phyloP scores from a whole-genome alignment of 2,797 vertebrate genomes.

The Coregonus ussuriensis region DNA sequence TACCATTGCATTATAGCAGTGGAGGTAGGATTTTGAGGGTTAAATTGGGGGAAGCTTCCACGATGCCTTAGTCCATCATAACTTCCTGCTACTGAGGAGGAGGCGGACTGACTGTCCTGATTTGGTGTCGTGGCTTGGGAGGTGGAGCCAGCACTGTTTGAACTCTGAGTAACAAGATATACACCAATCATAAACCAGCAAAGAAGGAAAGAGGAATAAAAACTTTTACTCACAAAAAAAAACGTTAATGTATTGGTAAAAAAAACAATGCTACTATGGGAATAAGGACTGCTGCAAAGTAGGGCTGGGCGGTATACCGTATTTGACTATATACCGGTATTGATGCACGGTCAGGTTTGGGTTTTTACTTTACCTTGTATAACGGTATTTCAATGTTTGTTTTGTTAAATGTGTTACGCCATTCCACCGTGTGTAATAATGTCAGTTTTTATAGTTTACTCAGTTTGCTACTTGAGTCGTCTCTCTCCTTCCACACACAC shows the following conservation, averaged over 20 bases:
- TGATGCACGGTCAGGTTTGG: too few relatives aligned
- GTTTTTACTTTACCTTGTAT: too few relatives aligned
- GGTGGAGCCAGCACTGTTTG: conserved; percentile 64
- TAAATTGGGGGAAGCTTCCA: conserved; percentile 67
- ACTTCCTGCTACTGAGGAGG: conserved; percentile 48
- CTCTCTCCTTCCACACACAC: too few relatives aligned
- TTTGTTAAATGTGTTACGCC: too few relatives aligned
- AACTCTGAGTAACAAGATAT: conserved; percentile 70
- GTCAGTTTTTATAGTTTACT: too few relatives aligned
- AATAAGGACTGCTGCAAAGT: not conserved
- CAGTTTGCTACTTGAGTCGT: too few relatives aligned
- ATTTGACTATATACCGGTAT: too few relatives aligned
- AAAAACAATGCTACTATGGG: not conserved
- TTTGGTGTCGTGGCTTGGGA: conserved; percentile 53
- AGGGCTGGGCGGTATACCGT: too few relatives aligned
- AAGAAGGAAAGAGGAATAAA: not conserved
- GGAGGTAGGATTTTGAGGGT: conserved; percentile 64
- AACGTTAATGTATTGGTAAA: not conserved
- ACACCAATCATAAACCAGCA: not conserved
- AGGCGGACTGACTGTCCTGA: conserved; percentile 69
- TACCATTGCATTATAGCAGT: conserved; percentile 83
- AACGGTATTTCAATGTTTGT: too few relatives aligned
- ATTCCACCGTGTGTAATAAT: too few relatives aligned
- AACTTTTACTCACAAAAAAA: not conserved
- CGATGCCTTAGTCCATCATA: conserved; percentile 84